These are phyloP conservation scores for Archivesica marissinica DNA, from an alignment of 1,140 invertebrate genomes.

Conservation along the genomic window DNA sequence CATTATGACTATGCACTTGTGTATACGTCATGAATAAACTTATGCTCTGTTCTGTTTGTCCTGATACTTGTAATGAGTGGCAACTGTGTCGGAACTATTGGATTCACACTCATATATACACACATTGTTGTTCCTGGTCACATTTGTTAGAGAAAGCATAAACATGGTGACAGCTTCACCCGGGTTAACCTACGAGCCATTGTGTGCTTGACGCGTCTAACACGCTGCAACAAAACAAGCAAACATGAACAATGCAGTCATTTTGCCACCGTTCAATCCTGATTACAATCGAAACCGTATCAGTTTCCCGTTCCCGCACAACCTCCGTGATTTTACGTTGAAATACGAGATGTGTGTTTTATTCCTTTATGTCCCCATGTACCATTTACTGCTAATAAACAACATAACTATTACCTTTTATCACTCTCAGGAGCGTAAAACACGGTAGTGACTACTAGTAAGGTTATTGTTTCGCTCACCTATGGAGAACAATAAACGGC, in stretches of 20 bases:
- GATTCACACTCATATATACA: too few species aligned
- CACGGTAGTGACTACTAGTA: constrained; percentile 24
- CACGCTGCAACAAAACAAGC: neutral
- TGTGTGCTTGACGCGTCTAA: neutral
- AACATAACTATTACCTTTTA: constrained; percentile 38
- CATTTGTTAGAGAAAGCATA: too few species aligned
- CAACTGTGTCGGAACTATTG: too few species aligned
- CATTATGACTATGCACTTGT: too few species aligned
- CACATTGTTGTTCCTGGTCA: too few species aligned
- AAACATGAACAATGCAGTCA: constrained; percentile 14
- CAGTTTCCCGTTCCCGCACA: neutral
- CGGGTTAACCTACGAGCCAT: neutral
- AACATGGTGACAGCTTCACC: neutral
- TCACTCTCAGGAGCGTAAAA: constrained; percentile 24
- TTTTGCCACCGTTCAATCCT: constrained; percentile 7
- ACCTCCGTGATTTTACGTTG: constrained; percentile 5
- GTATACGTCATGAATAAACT: too few species aligned
- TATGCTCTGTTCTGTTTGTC: too few species aligned
- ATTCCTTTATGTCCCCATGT: constrained; percentile 24
- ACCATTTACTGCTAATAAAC: constrained; percentile 54
- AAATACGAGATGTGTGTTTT: constrained; percentile 35
- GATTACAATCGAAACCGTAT: constrained; percentile 43
- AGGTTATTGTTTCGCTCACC: constrained; percentile 30
- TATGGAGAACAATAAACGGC: constrained; percentile 33
- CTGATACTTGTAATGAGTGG: too few species aligned